Evolutionary conservation across 1,140 invertebrate genomes (phyloP).

Genomic region (Drosophila azteca): DNA sequence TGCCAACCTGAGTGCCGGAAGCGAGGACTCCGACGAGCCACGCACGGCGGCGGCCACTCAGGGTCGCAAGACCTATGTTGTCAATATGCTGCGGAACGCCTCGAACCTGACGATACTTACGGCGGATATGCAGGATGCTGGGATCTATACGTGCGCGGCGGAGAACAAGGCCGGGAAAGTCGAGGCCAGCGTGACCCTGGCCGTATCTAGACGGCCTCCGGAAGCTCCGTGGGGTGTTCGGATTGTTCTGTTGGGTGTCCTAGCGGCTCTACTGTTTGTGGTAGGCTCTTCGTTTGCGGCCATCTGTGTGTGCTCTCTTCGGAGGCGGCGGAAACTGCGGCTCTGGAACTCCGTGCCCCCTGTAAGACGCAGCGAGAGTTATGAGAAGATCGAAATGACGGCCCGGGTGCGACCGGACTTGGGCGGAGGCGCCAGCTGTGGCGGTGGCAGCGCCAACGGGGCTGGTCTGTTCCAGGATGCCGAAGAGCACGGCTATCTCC

Average conservation of each 20-base stretch:
- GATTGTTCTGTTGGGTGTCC: slow-evolving; percentile 85
- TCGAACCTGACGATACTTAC: slow-evolving; percentile 90
- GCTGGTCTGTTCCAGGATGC: slow-evolving; percentile 66
- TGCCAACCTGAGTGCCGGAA: slow-evolving; percentile 72
- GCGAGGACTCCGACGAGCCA: slow-evolving; percentile 54
- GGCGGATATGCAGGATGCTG: slow-evolving; percentile 88
- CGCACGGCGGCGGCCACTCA: slow-evolving; percentile 76
- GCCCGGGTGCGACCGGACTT: slow-evolving; percentile 70
- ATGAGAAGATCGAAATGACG: slow-evolving; percentile 91
- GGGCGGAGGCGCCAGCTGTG: slow-evolving; percentile 84
- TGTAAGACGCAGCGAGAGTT: slow-evolving; percentile 86
- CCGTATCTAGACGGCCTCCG: slow-evolving; percentile 85
- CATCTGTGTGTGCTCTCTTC: slow-evolving; percentile 86
- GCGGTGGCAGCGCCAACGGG: slow-evolving; percentile 71
- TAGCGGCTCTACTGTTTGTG: slow-evolving; percentile 86
- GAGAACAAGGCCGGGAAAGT: slow-evolving; percentile 91
- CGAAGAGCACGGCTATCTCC: slow-evolving; percentile 68
- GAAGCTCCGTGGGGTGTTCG: slow-evolving; percentile 85
- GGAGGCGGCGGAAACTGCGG: slow-evolving; percentile 80
- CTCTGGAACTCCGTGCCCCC: slow-evolving; percentile 79
- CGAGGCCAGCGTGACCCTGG: slow-evolving; percentile 88
- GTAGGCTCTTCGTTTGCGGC: slow-evolving; percentile 86
- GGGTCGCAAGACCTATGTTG: slow-evolving; percentile 84
- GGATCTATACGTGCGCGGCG: slow-evolving; percentile 89
- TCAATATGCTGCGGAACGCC: slow-evolving; percentile 84